Conservation (phyloP, 2,888 invertebrate genomes). For the Coenonympha glycerion region DNA sequence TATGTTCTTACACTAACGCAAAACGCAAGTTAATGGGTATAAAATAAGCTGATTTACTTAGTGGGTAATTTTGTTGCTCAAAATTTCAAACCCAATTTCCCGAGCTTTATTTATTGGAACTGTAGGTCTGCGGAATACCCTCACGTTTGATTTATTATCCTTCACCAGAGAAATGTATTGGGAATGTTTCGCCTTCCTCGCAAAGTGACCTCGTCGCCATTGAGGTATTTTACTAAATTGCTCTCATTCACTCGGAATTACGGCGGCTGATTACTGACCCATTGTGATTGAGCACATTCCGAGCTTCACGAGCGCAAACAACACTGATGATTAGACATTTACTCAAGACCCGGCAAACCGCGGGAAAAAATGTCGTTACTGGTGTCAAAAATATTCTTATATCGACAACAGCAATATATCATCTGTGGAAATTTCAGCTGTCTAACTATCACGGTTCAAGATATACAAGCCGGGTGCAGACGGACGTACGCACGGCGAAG, state of each 20-base stretch:
- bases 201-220: conserved; percentile 9
- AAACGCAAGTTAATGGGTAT: too few species aligned
- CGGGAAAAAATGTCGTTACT: too few species aligned
- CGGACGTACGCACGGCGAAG: too few species aligned
- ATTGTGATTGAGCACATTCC: conserved; percentile 11
- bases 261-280: conserved; percentile 12
- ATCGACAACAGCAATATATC: too few species aligned
- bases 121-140: not conserved
- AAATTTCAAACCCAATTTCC: not conserved
- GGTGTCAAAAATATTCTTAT: too few species aligned
- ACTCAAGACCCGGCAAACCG: too few species aligned
- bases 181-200: conserved; percentile 5
- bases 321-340: not conserved
- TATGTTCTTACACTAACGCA: too few species aligned
- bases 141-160: not conserved
- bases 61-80: not conserved
- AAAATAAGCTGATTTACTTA: too few species aligned
- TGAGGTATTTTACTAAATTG: conserved; percentile 17
- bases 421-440: too few species aligned
- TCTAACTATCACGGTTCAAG: too few species aligned
- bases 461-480: too few species aligned
- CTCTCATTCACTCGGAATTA: conserved; percentile 16
- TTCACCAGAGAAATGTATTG: not conserved
- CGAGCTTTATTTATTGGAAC: not conserved
- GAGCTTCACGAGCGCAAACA: not conserved